Evolutionary conservation across 2,113 vertebrate species (phyloP), one percentile per base, ranked within the genome.

Genomic region (Ochotona princeps): DNA sequence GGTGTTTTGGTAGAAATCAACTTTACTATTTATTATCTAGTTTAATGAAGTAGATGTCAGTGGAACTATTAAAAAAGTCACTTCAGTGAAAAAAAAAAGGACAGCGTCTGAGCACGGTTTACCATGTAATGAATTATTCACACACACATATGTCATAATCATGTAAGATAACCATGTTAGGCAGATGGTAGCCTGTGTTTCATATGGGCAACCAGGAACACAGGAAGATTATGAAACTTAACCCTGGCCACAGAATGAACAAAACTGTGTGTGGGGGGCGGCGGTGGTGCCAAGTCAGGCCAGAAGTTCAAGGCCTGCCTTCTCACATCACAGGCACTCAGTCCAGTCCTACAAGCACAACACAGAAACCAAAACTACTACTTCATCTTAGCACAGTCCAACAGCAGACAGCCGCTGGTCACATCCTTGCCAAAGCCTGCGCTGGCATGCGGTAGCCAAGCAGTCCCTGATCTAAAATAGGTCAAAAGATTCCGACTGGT

Each of bases 21-120:
- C 11, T 89, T 88, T 87, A 87, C 73, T 28, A 54, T 17, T 47
- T 30, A 12, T 92, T 69, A 88, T 28, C 70, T 84, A 93, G 38
- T 21, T 81, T 32, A 75, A 89, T 8, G n/a, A 51, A 51, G 63
- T 47, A 72, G 47, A 38, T 61, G 18, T 12, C 51, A 67, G 26
- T 38, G 79, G 10, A 90, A 25, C 32, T 51, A 87, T 73, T 81
- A 92, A 51, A 44, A 93, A 87, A 84, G 7, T 44, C 14, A 72
- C 49, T 66, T 20, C 18, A 78, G 18, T 83, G 63, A 67, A 83
- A 85, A 75, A 67, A 44, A 30, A 44, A 6, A 78, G n/a, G 38
- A 44, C 38, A 44, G 38, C 38, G 6, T 61, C 60, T 57, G 25
- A 79, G 47, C 47, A 38, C 15, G 32, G 17, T 47, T 67, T 82